These are phyloP conservation scores for Penaeus vannamei DNA, from an alignment of 1,140 invertebrate species.

Conservation along the genomic window DNA sequence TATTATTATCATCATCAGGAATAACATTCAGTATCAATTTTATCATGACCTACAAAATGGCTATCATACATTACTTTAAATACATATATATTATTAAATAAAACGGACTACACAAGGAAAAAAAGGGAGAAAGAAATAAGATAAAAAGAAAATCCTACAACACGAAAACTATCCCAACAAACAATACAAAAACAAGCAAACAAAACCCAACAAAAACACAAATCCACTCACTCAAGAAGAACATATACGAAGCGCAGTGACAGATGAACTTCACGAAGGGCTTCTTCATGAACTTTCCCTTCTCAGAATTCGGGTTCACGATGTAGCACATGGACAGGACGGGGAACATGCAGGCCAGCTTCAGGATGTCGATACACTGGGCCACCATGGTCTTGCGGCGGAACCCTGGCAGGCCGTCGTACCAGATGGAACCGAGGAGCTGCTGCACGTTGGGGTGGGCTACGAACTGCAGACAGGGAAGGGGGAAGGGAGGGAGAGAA, in stretches of 20 bases:
- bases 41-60: background rate
- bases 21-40: background rate
- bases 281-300: conserved; percentile 87
- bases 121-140: too few relatives aligned
- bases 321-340: conserved; percentile 89
- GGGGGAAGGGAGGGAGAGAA: background rate
- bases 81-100: background rate
- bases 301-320: conserved; percentile 83
- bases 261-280: conserved; percentile 96
- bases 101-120: background rate
- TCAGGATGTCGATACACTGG: conserved; percentile 81
- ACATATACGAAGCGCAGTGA: conserved; percentile 90
- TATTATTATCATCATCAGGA: too few relatives aligned
- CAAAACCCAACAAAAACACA: background rate
- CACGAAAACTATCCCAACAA: too few relatives aligned
- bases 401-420: conserved; percentile 90
- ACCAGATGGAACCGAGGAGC: conserved; percentile 91
- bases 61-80: background rate
- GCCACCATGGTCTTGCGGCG: conserved; percentile 83
- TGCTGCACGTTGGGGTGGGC: conserved; percentile 95
- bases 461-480: conserved; percentile 81
- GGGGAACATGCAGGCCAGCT: conserved; percentile 88
- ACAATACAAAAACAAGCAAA: background rate
- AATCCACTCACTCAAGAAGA: conserved; percentile 83
- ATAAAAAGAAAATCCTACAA: too few relatives aligned